Evolutionary conservation across 1,140 invertebrate species (phyloP).

Genomic region (Acromyrmex charruanus): DNA sequence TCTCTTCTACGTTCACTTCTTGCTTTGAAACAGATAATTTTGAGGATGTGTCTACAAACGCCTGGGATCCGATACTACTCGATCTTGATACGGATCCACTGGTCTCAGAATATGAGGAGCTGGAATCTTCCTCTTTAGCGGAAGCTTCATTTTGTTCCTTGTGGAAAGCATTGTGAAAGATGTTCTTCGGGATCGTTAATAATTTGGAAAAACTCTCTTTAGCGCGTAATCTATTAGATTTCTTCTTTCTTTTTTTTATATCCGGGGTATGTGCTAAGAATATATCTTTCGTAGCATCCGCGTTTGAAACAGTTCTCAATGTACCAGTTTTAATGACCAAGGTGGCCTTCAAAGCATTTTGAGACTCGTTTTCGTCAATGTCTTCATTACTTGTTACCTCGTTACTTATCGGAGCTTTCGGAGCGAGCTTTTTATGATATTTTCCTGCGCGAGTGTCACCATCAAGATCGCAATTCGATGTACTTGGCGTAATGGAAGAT

Average conservation of each 20-base stretch:
- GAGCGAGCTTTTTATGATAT: slow-evolving; percentile 85
- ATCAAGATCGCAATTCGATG: slow-evolving; percentile 75
- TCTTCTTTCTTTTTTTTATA: slow-evolving; percentile 67
- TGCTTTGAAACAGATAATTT: slow-evolving; percentile 34
- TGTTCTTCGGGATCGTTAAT: slow-evolving; percentile 82
- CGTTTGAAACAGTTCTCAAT: slow-evolving; percentile 79
- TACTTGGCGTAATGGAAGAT: slow-evolving; percentile 46
- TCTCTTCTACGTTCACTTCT: slow-evolving; percentile 14
- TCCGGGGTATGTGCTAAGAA: slow-evolving; percentile 67
- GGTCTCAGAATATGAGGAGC: slow-evolving; percentile 60
- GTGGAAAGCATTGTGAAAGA: slow-evolving; percentile 83
- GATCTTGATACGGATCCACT: slow-evolving; percentile 75
- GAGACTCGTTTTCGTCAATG: slow-evolving; percentile 51
- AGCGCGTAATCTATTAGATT: slow-evolving; percentile 63
- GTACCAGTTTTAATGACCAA: slow-evolving; percentile 83
- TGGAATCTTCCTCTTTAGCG: slow-evolving; percentile 62
- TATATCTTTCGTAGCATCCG: slow-evolving; percentile 71
- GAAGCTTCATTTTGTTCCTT: slow-evolving; percentile 73
- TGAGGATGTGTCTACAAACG: slow-evolving; percentile 32
- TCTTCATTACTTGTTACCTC: slow-evolving; percentile 58
- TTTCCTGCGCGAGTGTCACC: slow-evolving; percentile 80
- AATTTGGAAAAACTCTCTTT: slow-evolving; percentile 82
- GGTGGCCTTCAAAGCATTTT: slow-evolving; percentile 81
- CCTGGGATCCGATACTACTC: slow-evolving; percentile 73
- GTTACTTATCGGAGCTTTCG: slow-evolving; percentile 75